Conservation (phyloP, 1,140 invertebrate species). For the Andricus grossulariae region DNA sequence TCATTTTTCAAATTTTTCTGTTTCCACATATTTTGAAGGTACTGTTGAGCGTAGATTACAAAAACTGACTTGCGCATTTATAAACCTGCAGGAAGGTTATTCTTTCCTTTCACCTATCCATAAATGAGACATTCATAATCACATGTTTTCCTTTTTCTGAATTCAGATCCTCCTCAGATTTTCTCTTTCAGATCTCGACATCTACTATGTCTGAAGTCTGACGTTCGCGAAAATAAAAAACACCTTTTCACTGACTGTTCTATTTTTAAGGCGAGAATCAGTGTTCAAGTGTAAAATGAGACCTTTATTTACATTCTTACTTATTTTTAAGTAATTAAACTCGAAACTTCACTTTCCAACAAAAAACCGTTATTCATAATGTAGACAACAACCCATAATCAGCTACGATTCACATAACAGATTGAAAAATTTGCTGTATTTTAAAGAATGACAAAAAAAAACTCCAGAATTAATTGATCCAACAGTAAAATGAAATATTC, state of each 20-base stretch:
- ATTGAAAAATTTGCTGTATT: no score
- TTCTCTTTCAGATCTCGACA: not conserved
- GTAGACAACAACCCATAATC: no score
- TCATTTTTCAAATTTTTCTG: no score
- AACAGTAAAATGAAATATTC: no score
- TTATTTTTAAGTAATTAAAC: no score
- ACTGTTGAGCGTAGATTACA: not conserved
- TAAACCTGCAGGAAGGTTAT: constrained; percentile 6
- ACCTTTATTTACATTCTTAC: not conserved
- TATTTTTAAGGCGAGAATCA: not conserved
- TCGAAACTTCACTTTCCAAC: no score
- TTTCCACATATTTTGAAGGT: no score
- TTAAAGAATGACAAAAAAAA: no score
- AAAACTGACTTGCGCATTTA: constrained; percentile 4
- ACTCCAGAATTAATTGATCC: no score
- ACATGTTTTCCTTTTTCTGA: not conserved
- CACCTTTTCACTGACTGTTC: not conserved
- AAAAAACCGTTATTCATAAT: no score
- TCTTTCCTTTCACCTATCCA: not conserved
- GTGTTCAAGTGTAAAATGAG: not conserved
- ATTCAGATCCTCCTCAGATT: not conserved
- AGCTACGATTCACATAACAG: no score
- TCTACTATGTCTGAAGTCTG: not conserved
- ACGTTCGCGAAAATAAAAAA: not conserved
- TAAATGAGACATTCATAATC: not conserved